phyloP scores from a whole-genome alignment of 1,140 invertebrate genomes.

The Drosophila littoralis region DNA sequence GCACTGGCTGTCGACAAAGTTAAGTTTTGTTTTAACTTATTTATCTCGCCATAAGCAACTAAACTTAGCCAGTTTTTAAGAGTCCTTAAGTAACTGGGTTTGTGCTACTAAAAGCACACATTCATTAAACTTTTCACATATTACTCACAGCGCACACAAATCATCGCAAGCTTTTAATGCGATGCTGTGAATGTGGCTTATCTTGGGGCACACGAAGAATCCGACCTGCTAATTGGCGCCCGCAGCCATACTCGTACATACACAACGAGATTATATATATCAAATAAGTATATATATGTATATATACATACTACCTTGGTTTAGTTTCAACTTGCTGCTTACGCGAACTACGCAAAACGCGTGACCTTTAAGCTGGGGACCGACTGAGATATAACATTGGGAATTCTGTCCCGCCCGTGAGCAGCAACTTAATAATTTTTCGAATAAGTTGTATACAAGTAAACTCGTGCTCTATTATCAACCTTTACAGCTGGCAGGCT shows the following conservation, averaged over 20 bases:
- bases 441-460: not conserved
- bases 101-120: constrained; percentile 6
- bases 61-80: constrained; percentile 19
- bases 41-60: constrained; percentile 5
- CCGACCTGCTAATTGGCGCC: constrained; percentile 60
- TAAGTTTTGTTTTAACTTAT: not conserved
- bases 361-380: not conserved
- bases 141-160: constrained; percentile 26
- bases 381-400: not conserved
- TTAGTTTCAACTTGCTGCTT: constrained; percentile 6
- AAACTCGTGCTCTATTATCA: constrained; percentile 18
- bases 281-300: constrained; percentile 7
- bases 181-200: constrained; percentile 35
- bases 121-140: constrained; percentile 54
- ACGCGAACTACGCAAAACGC: not conserved
- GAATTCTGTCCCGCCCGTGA: not conserved
- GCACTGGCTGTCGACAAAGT: no score
- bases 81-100: constrained; percentile 24
- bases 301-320: constrained; percentile 7
- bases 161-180: constrained; percentile 34
- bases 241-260: constrained; percentile 9
- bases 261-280: not conserved
- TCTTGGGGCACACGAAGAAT: constrained; percentile 30
- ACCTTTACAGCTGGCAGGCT: constrained; percentile 26
- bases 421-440: not conserved